Base-by-base conservation (phyloP, 2,113 vertebrate genomes). In the Burhinus bistriatus region DNA sequence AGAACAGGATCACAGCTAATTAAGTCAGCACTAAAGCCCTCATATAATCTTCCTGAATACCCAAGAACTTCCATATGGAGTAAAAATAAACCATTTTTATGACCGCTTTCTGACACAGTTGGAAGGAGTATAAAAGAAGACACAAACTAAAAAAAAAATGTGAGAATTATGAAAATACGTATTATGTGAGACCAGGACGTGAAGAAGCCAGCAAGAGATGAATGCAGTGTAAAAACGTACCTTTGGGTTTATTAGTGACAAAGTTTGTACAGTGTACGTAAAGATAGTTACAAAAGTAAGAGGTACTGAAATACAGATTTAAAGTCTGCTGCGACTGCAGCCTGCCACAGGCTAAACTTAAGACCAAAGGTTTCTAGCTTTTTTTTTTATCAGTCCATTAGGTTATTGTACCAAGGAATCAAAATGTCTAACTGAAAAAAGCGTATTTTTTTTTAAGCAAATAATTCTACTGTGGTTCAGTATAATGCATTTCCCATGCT, bases 11-110 rank as follows among this genome's bases (percentile, higher is more conserved):
- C 82, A 77, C 68, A 83, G 65, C 71, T 96, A 94, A 92, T 87
- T 83, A 95, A 97, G 52, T 86, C 75, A 96, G 85, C 76, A 73
- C 42, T 90, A 95, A 95, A 93, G 59, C 22, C 68, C 64, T 71
- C 92, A 79, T 21, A 69, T 65, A 94, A 92, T 95, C 85, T 79
- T 93, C 70, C 89, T 89, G 32, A 93, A 81, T 58, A 76, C 70
- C 25, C 64, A 87, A 12, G 3, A 77, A 83, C 49, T 89, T 95
- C 71, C 69, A 93, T 30, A 80, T 19, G 26, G 75, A 81, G 42
- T 54, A 57, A 93, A 92, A 96, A 92, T 68, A 92, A 78, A 80
- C 87, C 14, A 62, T 55, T 88, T 89, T 79, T 73, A 86, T 69
- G 57, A 89, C 25, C 90, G 51, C 45, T 93, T 91, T 92, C 54